These are phyloP conservation scores for Plemyria rubiginata DNA, from an alignment of 2,888 invertebrate genomes.

Conservation along the genomic window DNA sequence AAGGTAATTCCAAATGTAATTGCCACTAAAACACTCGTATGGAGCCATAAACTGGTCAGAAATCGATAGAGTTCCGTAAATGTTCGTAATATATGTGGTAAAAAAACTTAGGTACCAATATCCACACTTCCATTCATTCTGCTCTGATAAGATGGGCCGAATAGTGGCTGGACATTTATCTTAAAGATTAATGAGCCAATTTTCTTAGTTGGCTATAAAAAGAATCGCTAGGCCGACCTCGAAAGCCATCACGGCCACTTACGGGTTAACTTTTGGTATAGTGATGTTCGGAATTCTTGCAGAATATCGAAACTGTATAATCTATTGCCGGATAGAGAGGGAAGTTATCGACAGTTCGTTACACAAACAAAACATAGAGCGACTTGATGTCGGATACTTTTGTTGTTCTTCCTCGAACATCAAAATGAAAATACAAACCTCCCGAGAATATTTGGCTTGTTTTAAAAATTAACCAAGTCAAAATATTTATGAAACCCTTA, in stretches of 20 bases:
- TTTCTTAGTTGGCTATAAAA: conserved; percentile 85
- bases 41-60: conserved; percentile 51
- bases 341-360: conserved; percentile 39
- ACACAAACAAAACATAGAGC: conserved; percentile 36
- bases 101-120: conserved; percentile 63
- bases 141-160: conserved; percentile 81
- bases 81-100: conserved; percentile 51
- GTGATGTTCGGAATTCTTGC: conserved; percentile 55
- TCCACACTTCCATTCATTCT: conserved; percentile 76
- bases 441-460: conserved; percentile 9
- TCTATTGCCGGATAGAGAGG: conserved; percentile 40
- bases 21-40: conserved; percentile 50
- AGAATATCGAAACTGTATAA: conserved; percentile 46
- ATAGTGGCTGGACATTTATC: conserved; percentile 83
- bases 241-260: conserved; percentile 65
- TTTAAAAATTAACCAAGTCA: conserved; percentile 43
- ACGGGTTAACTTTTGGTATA: conserved; percentile 66
- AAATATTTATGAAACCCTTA: conserved; percentile 48
- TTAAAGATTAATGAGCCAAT: conserved; percentile 85
- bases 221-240: conserved; percentile 78
- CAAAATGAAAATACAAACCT: conserved; percentile 7
- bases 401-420: conserved; percentile 14
- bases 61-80: conserved; percentile 52
- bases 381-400: conserved; percentile 23
- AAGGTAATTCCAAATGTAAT: conserved; percentile 48